Percentiles rank a stretch among this genome's conserved stretches.
Evolutionary conservation across 2,113 vertebrate genomes (phyloP).

Genomic region (western clawed frog (Xenopus tropicalis)): UCB_Xtro_10.0 CM004448.2:147923001-147923500

Average conservation of each 20-base stretch:
- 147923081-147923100: neutral
- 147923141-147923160: neutral
- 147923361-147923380: neutral
- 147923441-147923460: too few relatives aligned
- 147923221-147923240: neutral
- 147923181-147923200: neutral
- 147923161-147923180: neutral
- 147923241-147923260: constrained; percentile 9
- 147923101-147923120: neutral
- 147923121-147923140: neutral
- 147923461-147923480: too few relatives aligned
- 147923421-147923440: neutral
- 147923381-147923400: constrained; percentile 2
- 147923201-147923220: neutral
- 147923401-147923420: neutral
- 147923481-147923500: too few relatives aligned
- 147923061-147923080: neutral
- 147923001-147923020: too few relatives aligned
- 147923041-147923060: neutral
- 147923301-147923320: constrained; percentile 9
- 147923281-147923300: constrained; percentile 24
- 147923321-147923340: neutral
- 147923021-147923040: neutral
- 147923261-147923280: constrained; percentile 24
- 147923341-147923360: neutral